These are phyloP conservation scores for Vombatus ursinus DNA, from an alignment of 2,113 vertebrate species.

Conservation along the genomic window DNA sequence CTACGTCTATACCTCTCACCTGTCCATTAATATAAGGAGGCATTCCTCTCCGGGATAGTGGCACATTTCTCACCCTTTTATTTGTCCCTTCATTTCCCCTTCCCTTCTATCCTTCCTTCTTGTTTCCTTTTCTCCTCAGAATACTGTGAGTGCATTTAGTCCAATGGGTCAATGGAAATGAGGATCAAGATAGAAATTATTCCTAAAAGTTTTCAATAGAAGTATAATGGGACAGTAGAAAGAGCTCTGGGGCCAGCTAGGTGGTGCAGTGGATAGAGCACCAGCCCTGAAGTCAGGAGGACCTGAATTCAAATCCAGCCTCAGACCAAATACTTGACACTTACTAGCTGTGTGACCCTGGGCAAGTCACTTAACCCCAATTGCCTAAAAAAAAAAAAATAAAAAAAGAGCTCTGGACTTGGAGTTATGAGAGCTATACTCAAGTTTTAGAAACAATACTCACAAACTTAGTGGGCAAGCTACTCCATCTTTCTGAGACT, in stretches of 20 bases:
- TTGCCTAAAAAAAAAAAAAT: too few species aligned
- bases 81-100: neutral
- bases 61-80: neutral
- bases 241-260: neutral
- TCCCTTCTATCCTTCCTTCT: neutral
- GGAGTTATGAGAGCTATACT: neutral
- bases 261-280: too few species aligned
- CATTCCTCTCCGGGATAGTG: neutral
- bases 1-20: neutral
- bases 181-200: neutral
- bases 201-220: neutral
- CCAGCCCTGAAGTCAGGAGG: too few species aligned
- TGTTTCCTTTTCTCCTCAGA: neutral
- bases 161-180: neutral
- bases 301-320: too few species aligned
- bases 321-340: too few species aligned
- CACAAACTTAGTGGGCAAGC: neutral
- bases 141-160: neutral
- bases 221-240: neutral
- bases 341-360: too few species aligned
- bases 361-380: too few species aligned
- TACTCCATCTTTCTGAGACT: neutral
- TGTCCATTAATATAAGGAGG: neutral
- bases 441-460: neutral
- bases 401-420: neutral